A percentile compares a stretch with the other conserved stretches of the same genome.
Evolutionary conservation across 2,797 vertebrate genomes (phyloP).

Genomic region (Morelia viridis): DNA sequence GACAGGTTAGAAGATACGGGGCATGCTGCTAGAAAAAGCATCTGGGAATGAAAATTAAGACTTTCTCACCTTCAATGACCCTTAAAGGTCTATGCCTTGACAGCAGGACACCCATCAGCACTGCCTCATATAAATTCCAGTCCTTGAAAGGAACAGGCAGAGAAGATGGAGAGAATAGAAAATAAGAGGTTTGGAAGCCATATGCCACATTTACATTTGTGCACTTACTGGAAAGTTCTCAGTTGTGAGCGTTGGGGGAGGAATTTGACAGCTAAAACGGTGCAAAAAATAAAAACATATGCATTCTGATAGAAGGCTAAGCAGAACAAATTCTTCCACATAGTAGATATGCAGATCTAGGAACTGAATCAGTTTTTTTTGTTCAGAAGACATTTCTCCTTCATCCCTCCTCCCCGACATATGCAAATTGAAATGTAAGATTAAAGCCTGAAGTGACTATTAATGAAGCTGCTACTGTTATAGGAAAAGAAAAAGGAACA

Average conservation of each 20-base stretch:
- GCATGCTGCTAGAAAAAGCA: not conserved
- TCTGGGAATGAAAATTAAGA: not conserved
- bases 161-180: not conserved
- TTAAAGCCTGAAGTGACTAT: not conserved
- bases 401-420: not conserved
- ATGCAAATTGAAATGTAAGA: not conserved
- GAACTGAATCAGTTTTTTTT: not conserved
- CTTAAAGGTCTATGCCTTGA: not conserved
- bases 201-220: not conserved
- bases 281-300: not conserved
- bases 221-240: fast-evolving
- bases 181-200: not conserved
- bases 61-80: not conserved
- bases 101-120: not conserved
- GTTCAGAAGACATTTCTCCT: not conserved
- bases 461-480: not conserved
- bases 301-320: not conserved
- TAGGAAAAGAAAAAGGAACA: not conserved
- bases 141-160: not conserved
- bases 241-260: not conserved
- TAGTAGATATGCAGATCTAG: not conserved
- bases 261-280: not conserved
- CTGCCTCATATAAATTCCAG: not conserved
- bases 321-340: not conserved
- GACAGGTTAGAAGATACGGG: not conserved